phyloP scores from a whole-genome alignment of 2,888 invertebrate species.

The Agrilus biguttatus region DNA sequence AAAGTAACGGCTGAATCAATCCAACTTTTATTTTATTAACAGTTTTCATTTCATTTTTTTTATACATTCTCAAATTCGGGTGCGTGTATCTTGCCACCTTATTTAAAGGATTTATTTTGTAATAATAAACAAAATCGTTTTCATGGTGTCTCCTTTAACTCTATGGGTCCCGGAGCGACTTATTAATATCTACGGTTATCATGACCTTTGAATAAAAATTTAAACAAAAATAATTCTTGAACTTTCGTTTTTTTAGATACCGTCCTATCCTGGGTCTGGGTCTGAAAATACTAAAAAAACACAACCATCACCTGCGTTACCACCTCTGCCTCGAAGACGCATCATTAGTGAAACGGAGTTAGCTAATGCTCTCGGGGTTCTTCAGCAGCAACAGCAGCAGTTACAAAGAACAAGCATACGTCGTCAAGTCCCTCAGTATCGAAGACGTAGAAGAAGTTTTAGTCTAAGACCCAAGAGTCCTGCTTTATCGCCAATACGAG shows the following conservation, averaged over 20 bases:
- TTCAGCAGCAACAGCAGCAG: slow-evolving; percentile 24
- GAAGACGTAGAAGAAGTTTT: slow-evolving; percentile 22
- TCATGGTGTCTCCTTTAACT: too few relatives aligned
- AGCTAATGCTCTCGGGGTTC: slow-evolving; percentile 24
- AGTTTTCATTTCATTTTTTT: too few relatives aligned
- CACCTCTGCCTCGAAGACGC: slow-evolving; percentile 32
- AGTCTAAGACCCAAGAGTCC: slow-evolving; percentile 33
- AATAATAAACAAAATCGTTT: too few relatives aligned
- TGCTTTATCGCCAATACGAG: slow-evolving; percentile 53
- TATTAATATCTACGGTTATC: too few relatives aligned
- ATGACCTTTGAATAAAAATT: too few relatives aligned
- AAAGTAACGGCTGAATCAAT: too few relatives aligned
- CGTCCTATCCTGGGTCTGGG: slow-evolving; percentile 25
- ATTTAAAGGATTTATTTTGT: too few relatives aligned
- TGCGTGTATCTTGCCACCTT: too few relatives aligned
- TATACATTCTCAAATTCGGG: too few relatives aligned
- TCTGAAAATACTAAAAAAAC: slow-evolving; percentile 8
- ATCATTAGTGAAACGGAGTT: slow-evolving; percentile 32
- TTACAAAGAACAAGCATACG: slow-evolving; percentile 12
- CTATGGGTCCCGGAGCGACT: too few relatives aligned
- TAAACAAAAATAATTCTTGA: too few relatives aligned
- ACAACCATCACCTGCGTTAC: slow-evolving; percentile 22
- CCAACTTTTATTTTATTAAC: too few relatives aligned
- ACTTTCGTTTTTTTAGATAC: slow-evolving; percentile 6
- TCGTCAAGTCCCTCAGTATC: slow-evolving; percentile 15